Evolutionary conservation across 2,113 vertebrate species (phyloP).

Genomic region (Strix uralensis): DNA sequence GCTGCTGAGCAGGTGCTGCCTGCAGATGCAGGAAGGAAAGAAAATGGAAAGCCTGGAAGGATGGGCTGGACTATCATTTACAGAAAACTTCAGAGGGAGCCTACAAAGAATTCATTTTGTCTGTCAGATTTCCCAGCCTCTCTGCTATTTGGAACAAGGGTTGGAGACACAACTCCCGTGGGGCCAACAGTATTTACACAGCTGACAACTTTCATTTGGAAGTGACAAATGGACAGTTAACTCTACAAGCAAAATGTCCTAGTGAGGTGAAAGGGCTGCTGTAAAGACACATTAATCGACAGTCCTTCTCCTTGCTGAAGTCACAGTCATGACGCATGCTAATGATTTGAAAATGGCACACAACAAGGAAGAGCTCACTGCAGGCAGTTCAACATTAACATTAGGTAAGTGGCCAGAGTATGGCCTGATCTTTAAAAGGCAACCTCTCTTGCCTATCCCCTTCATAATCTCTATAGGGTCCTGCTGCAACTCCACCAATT

Average conservation of each 20-base stretch:
- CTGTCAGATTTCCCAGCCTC: background rate
- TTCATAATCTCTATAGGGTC: background rate
- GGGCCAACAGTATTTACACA: background rate
- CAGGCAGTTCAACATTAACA: background rate
- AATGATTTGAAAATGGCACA: background rate
- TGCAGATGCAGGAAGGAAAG: background rate
- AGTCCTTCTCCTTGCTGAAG: background rate
- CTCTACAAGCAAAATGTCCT: background rate
- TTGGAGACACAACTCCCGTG: background rate
- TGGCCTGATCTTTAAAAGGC: background rate
- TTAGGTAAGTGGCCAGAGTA: background rate
- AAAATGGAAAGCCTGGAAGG: background rate
- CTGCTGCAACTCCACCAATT: background rate
- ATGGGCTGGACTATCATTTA: background rate
- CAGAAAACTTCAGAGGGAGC: background rate
- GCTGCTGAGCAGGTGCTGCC: background rate
- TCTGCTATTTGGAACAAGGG: background rate
- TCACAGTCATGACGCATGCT: background rate
- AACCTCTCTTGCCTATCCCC: background rate
- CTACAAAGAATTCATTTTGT: background rate
- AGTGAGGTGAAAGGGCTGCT: background rate
- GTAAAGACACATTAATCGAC: background rate
- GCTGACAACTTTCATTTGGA: conserved; percentile 19
- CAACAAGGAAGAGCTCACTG: background rate
- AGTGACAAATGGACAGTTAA: background rate